A percentile compares a stretch with the other conserved stretches of the same genome.
Evolutionary conservation across 1,140 invertebrate species (phyloP).

Genomic region (Orussus abietinus): DNA sequence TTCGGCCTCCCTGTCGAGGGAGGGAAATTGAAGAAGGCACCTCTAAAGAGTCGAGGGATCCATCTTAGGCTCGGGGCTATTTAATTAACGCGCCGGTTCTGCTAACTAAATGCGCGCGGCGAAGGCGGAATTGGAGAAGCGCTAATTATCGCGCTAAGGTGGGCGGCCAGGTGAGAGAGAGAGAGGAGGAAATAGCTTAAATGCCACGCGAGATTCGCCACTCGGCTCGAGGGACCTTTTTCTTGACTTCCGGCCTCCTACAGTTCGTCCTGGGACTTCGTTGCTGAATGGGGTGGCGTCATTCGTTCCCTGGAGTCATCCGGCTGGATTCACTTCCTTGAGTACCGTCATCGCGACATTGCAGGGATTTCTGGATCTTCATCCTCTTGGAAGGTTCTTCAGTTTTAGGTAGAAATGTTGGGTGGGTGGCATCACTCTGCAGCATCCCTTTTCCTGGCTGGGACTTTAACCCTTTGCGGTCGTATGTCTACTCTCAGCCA

Average conservation of each 20-base stretch:
- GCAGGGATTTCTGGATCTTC: too few species aligned
- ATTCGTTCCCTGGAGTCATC: too few species aligned
- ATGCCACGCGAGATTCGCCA: background rate
- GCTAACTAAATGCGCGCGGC: conserved; percentile 29
- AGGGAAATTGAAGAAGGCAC: conserved; percentile 16
- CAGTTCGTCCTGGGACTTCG: background rate
- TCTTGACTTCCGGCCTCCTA: background rate
- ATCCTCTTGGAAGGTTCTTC: too few species aligned
- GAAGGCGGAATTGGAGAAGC: conserved; percentile 28
- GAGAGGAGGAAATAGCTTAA: background rate
- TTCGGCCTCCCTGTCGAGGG: conserved; percentile 17
- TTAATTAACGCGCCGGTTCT: conserved; percentile 33
- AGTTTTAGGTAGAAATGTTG: too few species aligned
- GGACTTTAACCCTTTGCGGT: too few species aligned
- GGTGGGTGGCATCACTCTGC: too few species aligned
- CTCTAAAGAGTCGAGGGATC: too few species aligned
- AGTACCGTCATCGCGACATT: too few species aligned
- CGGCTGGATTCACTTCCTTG: too few species aligned
- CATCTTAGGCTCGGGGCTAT: conserved; percentile 24
- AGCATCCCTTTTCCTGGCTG: too few species aligned
- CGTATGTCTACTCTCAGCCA: too few species aligned
- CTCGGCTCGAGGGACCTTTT: background rate
- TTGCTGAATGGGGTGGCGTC: too few species aligned
- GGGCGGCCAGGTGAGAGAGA: conserved; percentile 8
- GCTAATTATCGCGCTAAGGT: conserved; percentile 32